Evolutionary conservation across 64 coral and sea anemone genomes (phyloP).

Genomic region (Montipora sp.): DNA sequence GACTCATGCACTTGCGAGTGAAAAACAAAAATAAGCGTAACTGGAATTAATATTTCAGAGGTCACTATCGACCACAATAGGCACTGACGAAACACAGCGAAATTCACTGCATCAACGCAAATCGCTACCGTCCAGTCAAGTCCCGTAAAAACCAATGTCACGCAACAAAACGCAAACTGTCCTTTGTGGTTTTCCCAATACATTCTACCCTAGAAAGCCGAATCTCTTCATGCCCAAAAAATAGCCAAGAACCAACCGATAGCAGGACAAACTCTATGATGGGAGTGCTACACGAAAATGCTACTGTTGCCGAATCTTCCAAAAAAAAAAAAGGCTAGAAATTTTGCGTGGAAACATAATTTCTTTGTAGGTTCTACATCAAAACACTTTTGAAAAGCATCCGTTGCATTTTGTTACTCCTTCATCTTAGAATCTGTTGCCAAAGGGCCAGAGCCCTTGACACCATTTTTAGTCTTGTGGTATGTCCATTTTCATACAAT

Average conservation of each 20-base stretch:
- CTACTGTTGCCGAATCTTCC: slow-evolving; percentile 1
- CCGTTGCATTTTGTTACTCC: not conserved
- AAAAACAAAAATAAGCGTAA: not conserved
- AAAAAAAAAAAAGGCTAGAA: not conserved
- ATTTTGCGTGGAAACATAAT: not conserved
- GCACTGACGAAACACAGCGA: not conserved
- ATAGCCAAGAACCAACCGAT: not conserved
- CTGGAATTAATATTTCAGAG: not conserved
- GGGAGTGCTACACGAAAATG: not conserved
- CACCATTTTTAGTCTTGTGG: slow-evolving; percentile 28
- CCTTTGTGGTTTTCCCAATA: slow-evolving; percentile 7
- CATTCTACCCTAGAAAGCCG: not conserved
- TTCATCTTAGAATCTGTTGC: slow-evolving; percentile 11
- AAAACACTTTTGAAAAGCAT: slow-evolving; percentile 15
- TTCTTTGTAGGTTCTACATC: not conserved
- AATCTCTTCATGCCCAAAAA: not conserved
- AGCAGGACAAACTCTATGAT: not conserved
- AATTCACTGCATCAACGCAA: not conserved
- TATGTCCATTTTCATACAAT: slow-evolving; percentile 39
- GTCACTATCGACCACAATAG: not conserved
- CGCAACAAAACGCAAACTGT: slow-evolving; percentile 6
- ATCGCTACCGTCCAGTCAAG: slow-evolving; percentile 15
- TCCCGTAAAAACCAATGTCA: not conserved
- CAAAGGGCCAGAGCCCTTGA: not conserved
- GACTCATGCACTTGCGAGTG: not conserved